Conservation (phyloP, 2,888 invertebrate genomes). For the Odontomyia ornata region DNA sequence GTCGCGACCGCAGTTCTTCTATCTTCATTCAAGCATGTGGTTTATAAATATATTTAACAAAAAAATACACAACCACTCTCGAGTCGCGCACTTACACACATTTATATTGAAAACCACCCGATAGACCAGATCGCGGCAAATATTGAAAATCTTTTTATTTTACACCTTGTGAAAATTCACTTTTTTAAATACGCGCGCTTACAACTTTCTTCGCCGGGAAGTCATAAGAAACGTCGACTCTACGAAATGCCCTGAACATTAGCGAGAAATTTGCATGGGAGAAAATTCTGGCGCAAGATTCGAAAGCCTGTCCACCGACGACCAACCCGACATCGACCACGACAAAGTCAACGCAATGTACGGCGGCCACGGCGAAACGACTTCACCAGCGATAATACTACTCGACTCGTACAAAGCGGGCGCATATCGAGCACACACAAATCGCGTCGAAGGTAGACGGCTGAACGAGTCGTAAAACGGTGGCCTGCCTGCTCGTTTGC, state of each 20-base stretch:
- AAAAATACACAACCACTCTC: conserved; percentile 16
- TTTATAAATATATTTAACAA: conserved; percentile 30
- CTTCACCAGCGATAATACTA: background rate
- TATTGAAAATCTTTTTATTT: conserved; percentile 24
- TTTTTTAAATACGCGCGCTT: conserved; percentile 10
- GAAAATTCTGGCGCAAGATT: conserved; percentile 24
- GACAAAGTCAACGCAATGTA: background rate
- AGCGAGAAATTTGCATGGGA: conserved; percentile 23
- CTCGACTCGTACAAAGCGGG: background rate
- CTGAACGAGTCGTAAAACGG: background rate
- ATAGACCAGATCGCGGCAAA: background rate
- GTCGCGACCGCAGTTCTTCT: conserved; percentile 4
- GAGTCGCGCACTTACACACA: background rate
- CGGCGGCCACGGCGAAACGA: background rate
- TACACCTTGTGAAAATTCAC: conserved; percentile 1
- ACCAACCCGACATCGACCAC: background rate
- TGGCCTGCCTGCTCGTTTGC: background rate
- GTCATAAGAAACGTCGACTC: conserved; percentile 19
- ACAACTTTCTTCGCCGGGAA: conserved; percentile 1
- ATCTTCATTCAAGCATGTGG: conserved; percentile 26
- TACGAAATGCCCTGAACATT: background rate
- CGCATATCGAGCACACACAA: background rate
- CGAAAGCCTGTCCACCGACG: conserved; percentile 16
- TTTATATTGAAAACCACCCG: background rate
- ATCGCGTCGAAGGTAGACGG: conserved; percentile 16